Evolutionary conservation across 1,140 invertebrate species (phyloP).

Genomic region (Psix sp.): DNA sequence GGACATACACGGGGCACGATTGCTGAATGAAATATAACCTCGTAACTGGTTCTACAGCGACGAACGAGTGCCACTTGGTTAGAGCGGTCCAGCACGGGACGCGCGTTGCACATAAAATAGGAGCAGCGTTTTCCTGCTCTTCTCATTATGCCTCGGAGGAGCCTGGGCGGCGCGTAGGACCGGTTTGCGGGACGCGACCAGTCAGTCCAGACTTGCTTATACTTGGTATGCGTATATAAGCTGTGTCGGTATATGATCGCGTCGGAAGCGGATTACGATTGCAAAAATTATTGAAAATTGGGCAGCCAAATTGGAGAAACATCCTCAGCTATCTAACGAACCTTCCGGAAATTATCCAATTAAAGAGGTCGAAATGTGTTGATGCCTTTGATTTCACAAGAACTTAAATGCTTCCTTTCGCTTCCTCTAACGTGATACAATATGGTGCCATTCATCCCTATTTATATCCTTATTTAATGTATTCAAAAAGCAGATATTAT

Average conservation of each 20-base stretch:
- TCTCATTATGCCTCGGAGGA: constrained; percentile 27
- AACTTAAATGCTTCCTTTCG: no score
- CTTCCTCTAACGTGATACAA: no score
- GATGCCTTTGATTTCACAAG: no score
- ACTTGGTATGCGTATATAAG: constrained; percentile 49
- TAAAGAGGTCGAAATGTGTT: no score
- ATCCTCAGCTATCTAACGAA: no score
- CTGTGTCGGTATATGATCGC: constrained; percentile 39
- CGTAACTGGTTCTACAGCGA: constrained; percentile 43
- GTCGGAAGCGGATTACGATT: constrained; percentile 45
- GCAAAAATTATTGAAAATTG: no score
- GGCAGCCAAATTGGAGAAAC: no score
- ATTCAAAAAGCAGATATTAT: no score
- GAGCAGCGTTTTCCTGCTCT: constrained; percentile 43
- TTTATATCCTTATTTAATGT: no score
- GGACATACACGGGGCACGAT: constrained; percentile 9
- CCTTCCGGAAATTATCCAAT: no score
- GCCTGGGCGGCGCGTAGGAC: constrained; percentile 33
- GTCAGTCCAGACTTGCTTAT: constrained; percentile 47
- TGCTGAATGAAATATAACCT: constrained; percentile 48
- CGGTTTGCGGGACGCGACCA: constrained; percentile 52
- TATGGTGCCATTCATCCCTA: no score
- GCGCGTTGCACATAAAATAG: constrained; percentile 54
- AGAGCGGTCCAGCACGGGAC: constrained; percentile 40
- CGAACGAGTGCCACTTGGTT: constrained; percentile 9